A percentile compares a stretch with the other conserved stretches of the same genome.
Conservation (phyloP, 2,888 invertebrate genomes). For the Hydrotaea diabolus region DNA sequence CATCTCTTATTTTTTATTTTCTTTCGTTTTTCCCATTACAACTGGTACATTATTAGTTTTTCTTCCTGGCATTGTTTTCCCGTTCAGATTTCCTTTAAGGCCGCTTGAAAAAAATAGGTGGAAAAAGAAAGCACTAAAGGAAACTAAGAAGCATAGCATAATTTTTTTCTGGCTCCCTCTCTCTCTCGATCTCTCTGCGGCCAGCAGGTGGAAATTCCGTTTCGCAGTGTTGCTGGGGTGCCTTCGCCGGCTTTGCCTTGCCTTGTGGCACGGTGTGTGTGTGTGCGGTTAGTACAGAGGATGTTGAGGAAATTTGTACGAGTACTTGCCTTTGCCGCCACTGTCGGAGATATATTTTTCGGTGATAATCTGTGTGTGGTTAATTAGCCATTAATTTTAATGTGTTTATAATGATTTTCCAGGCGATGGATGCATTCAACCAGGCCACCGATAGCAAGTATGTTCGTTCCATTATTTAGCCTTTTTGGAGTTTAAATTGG, state of each 20-base stretch:
- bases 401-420: constrained; percentile 66
- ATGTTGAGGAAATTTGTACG: constrained; percentile 18
- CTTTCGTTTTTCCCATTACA: not conserved
- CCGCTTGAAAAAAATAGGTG: constrained; percentile 16
- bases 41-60: constrained; percentile 57
- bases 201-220: constrained; percentile 64
- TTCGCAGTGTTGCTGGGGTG: constrained; percentile 36
- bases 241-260: not conserved
- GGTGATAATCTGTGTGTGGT: constrained; percentile 67
- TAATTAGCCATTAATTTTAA: constrained; percentile 68
- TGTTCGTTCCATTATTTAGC: constrained; percentile 1
- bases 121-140: not conserved
- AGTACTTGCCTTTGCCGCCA: not conserved
- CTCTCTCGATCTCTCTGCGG: too few species aligned
- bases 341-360: constrained; percentile 52
- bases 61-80: constrained; percentile 64
- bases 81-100: constrained; percentile 13
- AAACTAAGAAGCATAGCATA: constrained; percentile 15
- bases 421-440: not conserved
- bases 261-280: constrained; percentile 1
- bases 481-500: not conserved
- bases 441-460: not conserved
- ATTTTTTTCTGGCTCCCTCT: constrained; percentile 49
- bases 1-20: constrained; percentile 16
- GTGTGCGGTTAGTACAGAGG: constrained; percentile 15